Evolutionary conservation across 2,797 vertebrate genomes (phyloP).

Genomic region (Monodelphis domestica): DNA sequence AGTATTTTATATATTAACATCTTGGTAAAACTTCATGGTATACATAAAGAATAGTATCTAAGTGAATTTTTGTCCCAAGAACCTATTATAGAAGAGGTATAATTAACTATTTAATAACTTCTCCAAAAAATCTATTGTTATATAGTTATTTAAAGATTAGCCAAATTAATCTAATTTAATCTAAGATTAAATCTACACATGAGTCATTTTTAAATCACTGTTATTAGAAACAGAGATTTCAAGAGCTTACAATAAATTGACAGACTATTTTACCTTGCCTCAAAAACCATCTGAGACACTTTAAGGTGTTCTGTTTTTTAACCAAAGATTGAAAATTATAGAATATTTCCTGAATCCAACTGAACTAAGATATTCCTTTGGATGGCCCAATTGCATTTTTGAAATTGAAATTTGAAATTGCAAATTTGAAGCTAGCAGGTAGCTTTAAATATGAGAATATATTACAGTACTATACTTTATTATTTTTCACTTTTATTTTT

Average conservation of each 20-base stretch:
- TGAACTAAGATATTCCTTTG: constrained; percentile 30
- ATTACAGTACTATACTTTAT: no score
- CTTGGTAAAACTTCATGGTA: neutral
- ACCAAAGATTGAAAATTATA: neutral
- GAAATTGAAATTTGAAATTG: no score
- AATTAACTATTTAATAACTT: constrained; percentile 39
- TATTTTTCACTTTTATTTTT: no score
- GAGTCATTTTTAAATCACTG: constrained; percentile 34
- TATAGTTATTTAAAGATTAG: constrained; percentile 51
- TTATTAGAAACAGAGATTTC: constrained; percentile 39
- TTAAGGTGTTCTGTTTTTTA: constrained; percentile 29
- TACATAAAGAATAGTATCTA: neutral
- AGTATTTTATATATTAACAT: neutral
- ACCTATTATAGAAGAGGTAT: constrained; percentile 46
- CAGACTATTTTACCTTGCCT: neutral
- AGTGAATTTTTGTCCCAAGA: constrained; percentile 32
- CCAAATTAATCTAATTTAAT: constrained; percentile 37
- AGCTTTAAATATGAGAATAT: no score
- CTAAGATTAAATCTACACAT: constrained; percentile 11
- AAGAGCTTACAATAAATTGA: constrained; percentile 44
- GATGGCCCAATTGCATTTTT: neutral
- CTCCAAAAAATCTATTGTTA: constrained; percentile 42
- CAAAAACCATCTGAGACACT: constrained; percentile 31
- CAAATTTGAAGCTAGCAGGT: no score
- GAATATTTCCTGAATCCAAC: neutral